A percentile compares a stretch with the other conserved stretches of the same genome.
These are phyloP conservation scores for Athalia rosae DNA, from an alignment of 2,888 invertebrate genomes.

Conservation along the genomic window DNA sequence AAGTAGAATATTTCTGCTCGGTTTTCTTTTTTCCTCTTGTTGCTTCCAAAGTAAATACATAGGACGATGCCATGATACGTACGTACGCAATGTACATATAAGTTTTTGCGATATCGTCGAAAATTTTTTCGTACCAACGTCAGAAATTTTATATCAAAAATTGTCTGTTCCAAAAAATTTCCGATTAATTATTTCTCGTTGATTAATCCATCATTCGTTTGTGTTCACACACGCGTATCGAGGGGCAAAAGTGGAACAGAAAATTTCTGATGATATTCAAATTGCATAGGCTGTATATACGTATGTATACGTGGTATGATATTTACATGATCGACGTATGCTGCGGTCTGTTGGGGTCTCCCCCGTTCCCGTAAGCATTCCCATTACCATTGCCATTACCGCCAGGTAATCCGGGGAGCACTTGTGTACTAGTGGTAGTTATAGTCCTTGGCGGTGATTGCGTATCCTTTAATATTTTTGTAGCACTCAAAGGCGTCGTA, in stretches of 20 bases:
- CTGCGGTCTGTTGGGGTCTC: constrained; percentile 60
- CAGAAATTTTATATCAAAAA: too few relatives aligned
- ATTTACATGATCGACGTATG: constrained; percentile 72
- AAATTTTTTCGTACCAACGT: too few relatives aligned
- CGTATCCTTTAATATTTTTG: constrained; percentile 68
- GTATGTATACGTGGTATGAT: constrained; percentile 38
- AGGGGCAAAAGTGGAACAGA: background rate
- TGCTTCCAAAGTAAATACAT: too few relatives aligned
- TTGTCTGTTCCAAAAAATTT: too few relatives aligned
- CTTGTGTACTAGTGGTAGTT: constrained; percentile 41
- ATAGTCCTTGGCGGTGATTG: constrained; percentile 59
- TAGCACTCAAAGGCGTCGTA: constrained; percentile 67
- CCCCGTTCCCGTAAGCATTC: constrained; percentile 50
- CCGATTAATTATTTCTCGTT: too few relatives aligned
- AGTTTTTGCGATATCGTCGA: too few relatives aligned
- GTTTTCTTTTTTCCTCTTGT: too few relatives aligned
- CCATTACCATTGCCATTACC: constrained; percentile 31
- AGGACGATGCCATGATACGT: too few relatives aligned
- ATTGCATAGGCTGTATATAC: background rate
- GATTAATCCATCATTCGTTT: background rate
- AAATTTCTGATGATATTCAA: background rate
- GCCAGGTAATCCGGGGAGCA: background rate
- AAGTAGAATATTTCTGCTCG: background rate
- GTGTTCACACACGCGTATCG: too few relatives aligned
- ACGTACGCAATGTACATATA: too few relatives aligned